A percentile compares a stretch with the other conserved stretches of the same genome.
Conservation (phyloP, 2,797 vertebrate species). For the Lycodopsis pacificus region DNA sequence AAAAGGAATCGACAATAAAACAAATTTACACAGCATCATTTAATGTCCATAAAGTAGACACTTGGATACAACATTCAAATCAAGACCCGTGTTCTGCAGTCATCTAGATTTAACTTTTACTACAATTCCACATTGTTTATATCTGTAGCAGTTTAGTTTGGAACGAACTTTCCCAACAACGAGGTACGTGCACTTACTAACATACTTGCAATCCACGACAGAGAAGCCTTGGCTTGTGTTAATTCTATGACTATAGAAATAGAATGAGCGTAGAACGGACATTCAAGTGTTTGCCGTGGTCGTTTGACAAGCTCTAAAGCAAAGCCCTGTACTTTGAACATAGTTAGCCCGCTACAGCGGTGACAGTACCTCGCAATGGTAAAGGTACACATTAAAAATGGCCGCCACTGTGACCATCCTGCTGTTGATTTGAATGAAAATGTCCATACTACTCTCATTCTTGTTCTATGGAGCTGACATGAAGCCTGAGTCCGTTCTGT, state of each 20-base stretch:
- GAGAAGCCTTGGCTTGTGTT: background rate
- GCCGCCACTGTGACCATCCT: background rate
- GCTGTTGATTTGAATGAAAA: background rate
- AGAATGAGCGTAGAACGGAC: background rate
- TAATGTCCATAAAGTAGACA: conserved; percentile 9
- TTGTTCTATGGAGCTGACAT: background rate
- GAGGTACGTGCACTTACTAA: background rate
- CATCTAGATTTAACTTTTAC: background rate
- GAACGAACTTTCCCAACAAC: background rate
- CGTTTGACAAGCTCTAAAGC: background rate
- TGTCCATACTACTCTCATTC: background rate
- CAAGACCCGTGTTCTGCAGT: background rate
- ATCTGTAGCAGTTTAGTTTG: background rate
- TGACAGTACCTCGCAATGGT: background rate
- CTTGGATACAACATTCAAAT: background rate
- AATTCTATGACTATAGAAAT: background rate
- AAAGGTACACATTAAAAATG: background rate
- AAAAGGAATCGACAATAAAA: background rate
- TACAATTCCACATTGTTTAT: background rate
- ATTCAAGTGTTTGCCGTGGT: background rate
- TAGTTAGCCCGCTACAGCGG: background rate
- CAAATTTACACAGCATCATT: background rate
- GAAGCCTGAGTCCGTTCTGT: background rate
- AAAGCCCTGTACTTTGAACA: background rate
- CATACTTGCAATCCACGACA: background rate